phyloP scores from a whole-genome alignment of 2,113 vertebrate genomes.

The Oncorhynchus gorbuscha region DNA sequence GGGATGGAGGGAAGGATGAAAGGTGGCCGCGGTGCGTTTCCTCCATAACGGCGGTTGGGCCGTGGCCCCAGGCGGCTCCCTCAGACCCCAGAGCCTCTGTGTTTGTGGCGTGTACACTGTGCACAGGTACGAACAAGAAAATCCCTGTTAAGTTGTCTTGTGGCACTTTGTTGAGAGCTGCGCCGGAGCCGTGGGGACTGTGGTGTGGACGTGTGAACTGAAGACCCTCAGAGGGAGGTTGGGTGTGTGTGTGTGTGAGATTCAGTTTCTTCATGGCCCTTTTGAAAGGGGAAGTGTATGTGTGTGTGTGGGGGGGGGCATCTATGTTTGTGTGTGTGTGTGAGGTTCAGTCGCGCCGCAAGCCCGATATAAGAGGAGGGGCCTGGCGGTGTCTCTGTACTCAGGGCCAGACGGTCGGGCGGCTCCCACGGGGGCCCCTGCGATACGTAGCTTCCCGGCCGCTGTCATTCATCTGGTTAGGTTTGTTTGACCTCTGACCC shows the following conservation, averaged over 20 bases:
- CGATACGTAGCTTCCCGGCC: conserved; percentile 12
- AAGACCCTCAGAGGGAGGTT: background rate
- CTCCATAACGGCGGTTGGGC: conserved; percentile 4
- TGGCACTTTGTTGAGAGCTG: conserved; percentile 73
- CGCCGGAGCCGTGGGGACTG: conserved; percentile 73
- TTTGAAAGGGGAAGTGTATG: background rate
- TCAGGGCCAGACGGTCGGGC: conserved; percentile 53
- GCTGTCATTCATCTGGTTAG: conserved; percentile 36
- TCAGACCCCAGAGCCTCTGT: conserved; percentile 37
- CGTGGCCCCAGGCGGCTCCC: conserved; percentile 28
- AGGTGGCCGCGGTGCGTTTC: conserved; percentile 25
- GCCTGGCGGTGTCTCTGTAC: conserved; percentile 47
- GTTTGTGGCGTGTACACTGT: conserved; percentile 60
- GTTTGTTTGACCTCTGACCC: conserved; percentile 69
- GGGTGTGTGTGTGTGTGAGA: conserved; percentile 4
- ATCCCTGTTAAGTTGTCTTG: conserved; percentile 84
- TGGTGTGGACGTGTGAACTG: conserved; percentile 61
- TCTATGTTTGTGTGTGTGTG: background rate
- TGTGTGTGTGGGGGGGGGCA: background rate
- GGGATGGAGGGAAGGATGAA: conserved; percentile 22
- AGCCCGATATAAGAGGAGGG: conserved; percentile 22
- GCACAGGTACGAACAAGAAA: conserved; percentile 84
- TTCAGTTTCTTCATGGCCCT: background rate
- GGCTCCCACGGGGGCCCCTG: conserved; percentile 57
- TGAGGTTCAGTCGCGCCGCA: background rate